Evolutionary conservation across 2,888 invertebrate genomes (phyloP), one percentile per base, ranked within the genome.

Genomic region (Norana najaformis): DNA sequence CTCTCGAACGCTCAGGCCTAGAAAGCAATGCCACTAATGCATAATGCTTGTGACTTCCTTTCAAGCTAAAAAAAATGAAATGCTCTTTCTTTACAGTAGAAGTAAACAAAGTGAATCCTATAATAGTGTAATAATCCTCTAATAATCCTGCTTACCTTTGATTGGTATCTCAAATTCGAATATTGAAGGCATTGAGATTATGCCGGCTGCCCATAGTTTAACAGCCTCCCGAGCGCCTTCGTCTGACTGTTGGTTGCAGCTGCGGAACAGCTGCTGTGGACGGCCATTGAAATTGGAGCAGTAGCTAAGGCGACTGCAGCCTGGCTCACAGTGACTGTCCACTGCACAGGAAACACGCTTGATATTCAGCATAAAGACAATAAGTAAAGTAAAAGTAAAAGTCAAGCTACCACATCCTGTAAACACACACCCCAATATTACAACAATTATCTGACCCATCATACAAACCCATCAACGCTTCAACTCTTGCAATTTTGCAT

Each of bases 241-340:
- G 94, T 98, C 98, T 0, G 98, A 97, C 90, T 96, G 96, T 0
- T 96, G 94, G 0, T 96, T 96, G 93, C 98, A 98, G 35, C 97
- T 96, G 83, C 98, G 96, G 94, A 98, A 98, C 37, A 98, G 95
- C 92, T 97, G 97, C 0, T 97, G 97, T 0, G 98, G 97, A 0
- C 98, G 96, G 94, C 97, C 96, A 95, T 98, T 98, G 94, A 98
- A 97, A 93, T 97, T 97, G 85, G 97, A 97, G 95, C 98, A 98
- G 95, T 97, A 98, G 38, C 97, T 97, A 1, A 98, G 95, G 0
- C 97, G 97, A 85, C 97, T 96, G 93, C 98, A 98, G 0, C 98
- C 98, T 90, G 98, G 95, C 93, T 97, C 97, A 93, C 98, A 98
- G 0, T 98, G 97, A 90, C 97, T 97, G 91, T 98, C 98, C 35